phyloP scores from a whole-genome alignment of 1,140 invertebrate genomes.

The Ladona fulva region DNA sequence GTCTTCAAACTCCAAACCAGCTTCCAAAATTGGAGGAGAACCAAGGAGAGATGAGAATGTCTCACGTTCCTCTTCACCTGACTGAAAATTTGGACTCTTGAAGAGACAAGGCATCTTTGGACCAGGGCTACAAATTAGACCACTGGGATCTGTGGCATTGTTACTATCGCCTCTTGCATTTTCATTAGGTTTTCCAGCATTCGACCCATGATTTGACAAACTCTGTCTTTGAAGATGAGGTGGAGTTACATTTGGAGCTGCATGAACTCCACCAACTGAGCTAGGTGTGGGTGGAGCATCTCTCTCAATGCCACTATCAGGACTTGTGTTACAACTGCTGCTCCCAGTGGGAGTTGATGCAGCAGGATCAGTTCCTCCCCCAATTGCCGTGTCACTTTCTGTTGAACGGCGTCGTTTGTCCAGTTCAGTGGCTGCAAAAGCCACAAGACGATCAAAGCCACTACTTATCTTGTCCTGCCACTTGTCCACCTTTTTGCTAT shows the following conservation, averaged over 20 bases:
- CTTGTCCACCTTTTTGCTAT: slow-evolving; percentile 34
- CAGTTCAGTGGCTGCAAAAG: slow-evolving; percentile 74
- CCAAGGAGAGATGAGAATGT: not conserved
- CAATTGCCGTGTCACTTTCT: slow-evolving; percentile 40
- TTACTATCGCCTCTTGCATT: slow-evolving; percentile 28
- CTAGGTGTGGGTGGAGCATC: slow-evolving; percentile 45
- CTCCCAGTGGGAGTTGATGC: slow-evolving; percentile 23
- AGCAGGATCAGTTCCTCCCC: not conserved
- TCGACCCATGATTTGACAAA: slow-evolving; percentile 31
- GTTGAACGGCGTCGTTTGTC: slow-evolving; percentile 69
- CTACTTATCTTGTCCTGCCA: slow-evolving; percentile 80
- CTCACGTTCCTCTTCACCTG: slow-evolving; percentile 35
- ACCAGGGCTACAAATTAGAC: slow-evolving; percentile 29
- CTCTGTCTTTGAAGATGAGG: not conserved
- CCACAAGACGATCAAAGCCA: slow-evolving; percentile 76
- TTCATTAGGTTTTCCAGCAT: slow-evolving; percentile 24
- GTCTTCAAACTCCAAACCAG: slow-evolving; percentile 28
- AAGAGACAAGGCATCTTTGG: slow-evolving; percentile 35
- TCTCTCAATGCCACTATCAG: slow-evolving; percentile 66
- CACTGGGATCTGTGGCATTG: not conserved
- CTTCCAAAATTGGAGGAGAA: not conserved
- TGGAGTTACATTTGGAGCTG: slow-evolving; percentile 24
- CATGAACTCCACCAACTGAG: slow-evolving; percentile 42
- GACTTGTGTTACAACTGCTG: slow-evolving; percentile 58
- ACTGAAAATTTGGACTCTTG: slow-evolving; percentile 31